A percentile compares a stretch with the other conserved stretches of the same genome.
phyloP scores from a whole-genome alignment of 1,140 invertebrate species.

The Polypedilum pembai region DNA sequence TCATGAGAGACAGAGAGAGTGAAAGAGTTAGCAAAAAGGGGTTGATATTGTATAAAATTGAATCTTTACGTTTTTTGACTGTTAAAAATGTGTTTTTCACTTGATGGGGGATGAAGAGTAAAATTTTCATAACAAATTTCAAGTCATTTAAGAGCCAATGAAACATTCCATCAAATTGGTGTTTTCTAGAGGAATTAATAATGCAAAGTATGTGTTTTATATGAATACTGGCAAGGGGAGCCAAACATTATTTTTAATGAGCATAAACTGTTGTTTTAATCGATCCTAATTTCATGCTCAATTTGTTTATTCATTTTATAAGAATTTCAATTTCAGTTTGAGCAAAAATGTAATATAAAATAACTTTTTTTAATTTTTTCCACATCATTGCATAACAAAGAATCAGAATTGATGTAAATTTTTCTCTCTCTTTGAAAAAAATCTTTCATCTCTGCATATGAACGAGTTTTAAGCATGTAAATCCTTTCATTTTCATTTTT shows the following conservation, averaged over 20 bases:
- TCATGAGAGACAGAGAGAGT: neutral
- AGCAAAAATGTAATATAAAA: neutral
- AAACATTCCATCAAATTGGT: slow-evolving; percentile 25
- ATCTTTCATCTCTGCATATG: neutral
- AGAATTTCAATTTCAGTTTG: neutral
- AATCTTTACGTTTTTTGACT: neutral
- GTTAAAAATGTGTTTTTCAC: neutral
- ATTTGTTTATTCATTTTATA: neutral
- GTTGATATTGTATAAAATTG: neutral
- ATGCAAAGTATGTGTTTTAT: slow-evolving; percentile 26
- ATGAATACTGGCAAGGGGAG: neutral
- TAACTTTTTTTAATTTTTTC: neutral
- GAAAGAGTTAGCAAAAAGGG: neutral
- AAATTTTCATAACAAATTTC: slow-evolving; percentile 21
- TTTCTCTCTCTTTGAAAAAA: neutral
- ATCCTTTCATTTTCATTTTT: neutral
- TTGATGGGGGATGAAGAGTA: neutral
- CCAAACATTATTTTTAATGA: slow-evolving; percentile 20
- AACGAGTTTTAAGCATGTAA: neutral
- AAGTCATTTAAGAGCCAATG: slow-evolving; percentile 11
- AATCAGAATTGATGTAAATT: neutral
- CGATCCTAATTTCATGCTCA: neutral
- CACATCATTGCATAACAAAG: slow-evolving; percentile 17
- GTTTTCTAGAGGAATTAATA: neutral
- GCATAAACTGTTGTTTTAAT: slow-evolving; percentile 14